phyloP scores from a whole-genome alignment of 2,113 vertebrate genomes.

The Mustelus asterias region DNA sequence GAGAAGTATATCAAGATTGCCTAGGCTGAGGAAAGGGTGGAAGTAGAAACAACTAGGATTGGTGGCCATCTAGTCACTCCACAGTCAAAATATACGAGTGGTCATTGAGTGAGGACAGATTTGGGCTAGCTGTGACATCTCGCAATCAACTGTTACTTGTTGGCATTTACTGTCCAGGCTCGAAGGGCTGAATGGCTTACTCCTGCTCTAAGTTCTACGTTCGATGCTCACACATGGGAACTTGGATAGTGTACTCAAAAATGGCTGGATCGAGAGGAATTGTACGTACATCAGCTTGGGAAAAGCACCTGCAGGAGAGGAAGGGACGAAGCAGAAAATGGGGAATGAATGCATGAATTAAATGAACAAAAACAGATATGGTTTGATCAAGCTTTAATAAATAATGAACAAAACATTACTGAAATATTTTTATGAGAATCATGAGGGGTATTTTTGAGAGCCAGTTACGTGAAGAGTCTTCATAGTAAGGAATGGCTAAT shows the following conservation, averaged over 20 bases:
- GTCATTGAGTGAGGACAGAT: neutral
- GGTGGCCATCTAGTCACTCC: neutral
- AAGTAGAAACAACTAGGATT: neutral
- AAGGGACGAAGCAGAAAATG: neutral
- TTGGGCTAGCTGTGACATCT: neutral
- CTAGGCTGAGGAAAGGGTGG: neutral
- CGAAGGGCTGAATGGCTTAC: too few relatives aligned
- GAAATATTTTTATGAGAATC: neutral
- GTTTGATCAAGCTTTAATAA: conserved; percentile 20
- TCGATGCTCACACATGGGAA: neutral
- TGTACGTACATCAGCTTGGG: neutral
- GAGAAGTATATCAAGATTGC: neutral
- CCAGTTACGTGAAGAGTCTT: neutral
- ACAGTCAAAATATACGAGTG: neutral
- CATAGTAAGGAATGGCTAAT: neutral
- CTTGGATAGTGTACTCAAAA: neutral
- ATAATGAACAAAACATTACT: neutral
- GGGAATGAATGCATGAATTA: neutral
- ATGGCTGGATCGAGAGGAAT: neutral
- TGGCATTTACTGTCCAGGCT: neutral
- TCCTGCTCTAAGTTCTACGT: too few relatives aligned
- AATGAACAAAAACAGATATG: neutral
- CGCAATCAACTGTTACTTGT: neutral
- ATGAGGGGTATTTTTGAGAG: neutral
- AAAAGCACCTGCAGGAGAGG: neutral